A percentile compares a stretch with the other conserved stretches of the same genome.
phyloP scores from a whole-genome alignment of 2,888 invertebrate genomes.

The Metellina segmentata region DNA sequence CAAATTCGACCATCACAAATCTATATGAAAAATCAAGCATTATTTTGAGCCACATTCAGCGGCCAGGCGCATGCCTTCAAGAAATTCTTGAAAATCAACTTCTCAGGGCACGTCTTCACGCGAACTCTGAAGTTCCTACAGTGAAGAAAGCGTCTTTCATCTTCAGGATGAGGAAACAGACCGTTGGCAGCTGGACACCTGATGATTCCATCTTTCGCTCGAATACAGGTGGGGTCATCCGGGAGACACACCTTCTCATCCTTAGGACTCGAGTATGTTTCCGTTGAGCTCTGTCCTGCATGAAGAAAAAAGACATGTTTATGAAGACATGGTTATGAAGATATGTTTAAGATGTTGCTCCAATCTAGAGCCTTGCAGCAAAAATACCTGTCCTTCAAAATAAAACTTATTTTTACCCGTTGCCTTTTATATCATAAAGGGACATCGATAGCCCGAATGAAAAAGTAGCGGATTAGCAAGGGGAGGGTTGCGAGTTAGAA shows the following conservation, averaged over 20 bases:
- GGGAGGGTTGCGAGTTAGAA: too few species aligned
- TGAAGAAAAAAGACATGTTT: too few species aligned
- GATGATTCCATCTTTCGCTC: not conserved
- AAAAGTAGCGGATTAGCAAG: too few species aligned
- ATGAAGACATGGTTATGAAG: too few species aligned
- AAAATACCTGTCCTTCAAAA: too few species aligned
- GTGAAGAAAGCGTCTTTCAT: constrained; percentile 25
- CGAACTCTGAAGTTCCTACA: constrained; percentile 6
- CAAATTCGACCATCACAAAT: too few species aligned
- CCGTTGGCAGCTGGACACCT: constrained; percentile 10
- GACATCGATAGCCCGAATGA: too few species aligned
- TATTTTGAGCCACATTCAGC: not conserved
- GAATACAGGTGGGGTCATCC: constrained; percentile 5
- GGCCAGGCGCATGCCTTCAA: constrained; percentile 15
- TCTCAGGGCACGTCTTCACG: constrained; percentile 26
- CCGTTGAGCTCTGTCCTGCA: not conserved
- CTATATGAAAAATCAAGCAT: not conserved
- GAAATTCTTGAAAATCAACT: constrained; percentile 1
- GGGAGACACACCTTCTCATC: not conserved
- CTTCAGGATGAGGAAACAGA: constrained; percentile 16
- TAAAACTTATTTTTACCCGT: too few species aligned
- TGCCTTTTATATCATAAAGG: too few species aligned
- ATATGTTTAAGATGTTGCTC: too few species aligned
- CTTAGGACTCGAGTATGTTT: not conserved
- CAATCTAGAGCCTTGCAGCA: too few species aligned